Conservation (phyloP, 2,888 invertebrate species). For the Torymus texanus region DNA sequence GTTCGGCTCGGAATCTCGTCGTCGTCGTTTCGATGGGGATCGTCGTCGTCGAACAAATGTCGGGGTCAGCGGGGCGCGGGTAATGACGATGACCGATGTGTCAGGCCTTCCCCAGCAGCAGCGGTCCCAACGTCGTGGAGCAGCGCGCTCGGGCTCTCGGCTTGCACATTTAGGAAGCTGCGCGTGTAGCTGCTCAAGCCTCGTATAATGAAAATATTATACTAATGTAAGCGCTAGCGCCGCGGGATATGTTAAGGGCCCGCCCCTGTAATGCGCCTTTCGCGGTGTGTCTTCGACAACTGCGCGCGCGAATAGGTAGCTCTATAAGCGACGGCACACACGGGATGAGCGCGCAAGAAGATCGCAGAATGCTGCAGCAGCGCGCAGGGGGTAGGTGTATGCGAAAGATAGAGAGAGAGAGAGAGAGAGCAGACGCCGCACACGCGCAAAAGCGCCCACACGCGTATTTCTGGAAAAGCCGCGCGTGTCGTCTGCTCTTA, state of each 20-base stretch:
- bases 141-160: no score
- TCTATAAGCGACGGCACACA: background rate
- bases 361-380: slow-evolving; percentile 15
- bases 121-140: no score
- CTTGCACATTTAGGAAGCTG: no score
- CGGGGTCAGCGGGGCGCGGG: no score
- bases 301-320: background rate
- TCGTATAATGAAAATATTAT: no score
- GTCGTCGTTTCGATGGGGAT: background rate
- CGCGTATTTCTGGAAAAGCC: slow-evolving; percentile 45
- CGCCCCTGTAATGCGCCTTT: background rate
- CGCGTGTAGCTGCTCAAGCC: background rate
- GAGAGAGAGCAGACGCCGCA: slow-evolving; percentile 10
- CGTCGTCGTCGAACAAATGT: no score
- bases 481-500: slow-evolving; percentile 46
- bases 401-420: no score
- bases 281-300: slow-evolving; percentile 15
- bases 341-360: background rate
- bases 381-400: no score
- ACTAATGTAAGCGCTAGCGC: no score
- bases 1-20: slow-evolving; percentile 5
- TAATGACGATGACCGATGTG: background rate
- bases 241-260: background rate
- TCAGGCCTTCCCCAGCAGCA: no score
- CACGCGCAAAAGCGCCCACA: slow-evolving; percentile 9